These are phyloP conservation scores for Platichthys stellatus DNA, from an alignment of 2,113 vertebrate species.

Conservation along the genomic window DNA sequence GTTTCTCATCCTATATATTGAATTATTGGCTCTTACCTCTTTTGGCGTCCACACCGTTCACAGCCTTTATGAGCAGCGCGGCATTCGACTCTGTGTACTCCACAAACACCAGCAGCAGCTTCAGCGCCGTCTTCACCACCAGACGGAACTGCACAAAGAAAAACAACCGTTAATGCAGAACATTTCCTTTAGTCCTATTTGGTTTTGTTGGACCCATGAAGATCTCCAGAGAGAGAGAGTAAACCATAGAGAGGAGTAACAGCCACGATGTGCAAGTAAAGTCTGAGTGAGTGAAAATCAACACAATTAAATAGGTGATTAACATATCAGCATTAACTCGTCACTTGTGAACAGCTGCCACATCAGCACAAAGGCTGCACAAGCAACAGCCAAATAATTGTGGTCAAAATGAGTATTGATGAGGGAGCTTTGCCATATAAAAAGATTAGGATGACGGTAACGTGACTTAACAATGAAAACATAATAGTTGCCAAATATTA, in stretches of 20 bases:
- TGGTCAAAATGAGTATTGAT: background rate
- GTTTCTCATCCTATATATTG: background rate
- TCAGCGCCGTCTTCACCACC: constrained; percentile 96
- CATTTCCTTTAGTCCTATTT: no score
- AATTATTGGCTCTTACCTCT: constrained; percentile 80
- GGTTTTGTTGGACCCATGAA: no score
- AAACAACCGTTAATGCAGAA: constrained; percentile 15
- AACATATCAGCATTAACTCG: constrained; percentile 7
- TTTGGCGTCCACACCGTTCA: constrained; percentile 86
- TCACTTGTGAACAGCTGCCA: constrained; percentile 17
- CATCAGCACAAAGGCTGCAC: background rate
- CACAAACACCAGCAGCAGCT: constrained; percentile 96
- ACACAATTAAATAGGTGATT: constrained; percentile 10
- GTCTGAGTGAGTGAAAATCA: background rate
- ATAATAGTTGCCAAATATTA: constrained; percentile 17
- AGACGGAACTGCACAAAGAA: constrained; percentile 88
- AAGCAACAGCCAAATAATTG: background rate
- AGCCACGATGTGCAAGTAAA: no score
- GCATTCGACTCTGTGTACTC: constrained; percentile 94
- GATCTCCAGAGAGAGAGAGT: no score
- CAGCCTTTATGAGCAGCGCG: constrained; percentile 86
- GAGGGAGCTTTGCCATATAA: background rate
- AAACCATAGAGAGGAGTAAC: no score
- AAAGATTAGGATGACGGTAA: constrained; percentile 1
- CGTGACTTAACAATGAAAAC: constrained; percentile 21